Base-by-base conservation (phyloP, 2,113 vertebrate genomes). In the Psammodynastes pulverulentus region DNA sequence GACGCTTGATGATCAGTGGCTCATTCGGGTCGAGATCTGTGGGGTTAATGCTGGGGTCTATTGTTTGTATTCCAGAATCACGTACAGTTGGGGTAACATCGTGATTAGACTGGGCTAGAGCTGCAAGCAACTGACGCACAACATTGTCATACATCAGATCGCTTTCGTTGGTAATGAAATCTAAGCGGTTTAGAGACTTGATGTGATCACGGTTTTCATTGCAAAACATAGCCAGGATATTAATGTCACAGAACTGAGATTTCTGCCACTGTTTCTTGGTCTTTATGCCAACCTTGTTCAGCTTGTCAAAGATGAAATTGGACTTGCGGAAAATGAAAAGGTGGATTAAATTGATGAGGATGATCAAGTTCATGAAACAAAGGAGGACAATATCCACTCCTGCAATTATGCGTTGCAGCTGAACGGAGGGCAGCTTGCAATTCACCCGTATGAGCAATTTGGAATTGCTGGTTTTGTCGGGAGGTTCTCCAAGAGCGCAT, bases 101-200 rank as follows among this genome's bases (percentile, higher is more conserved):
- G 0, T 99, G 99, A 92, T 99, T 99, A 94, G 99, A 99, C 97
- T 99, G 99, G 9, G 99, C 99, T 93, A 99, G 95, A 0, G 99
- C 99, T 1, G 99, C 99, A 90, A 99, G 96, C 95, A 99, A 97
- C 97, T 99, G 99, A 15, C 99, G 97, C n/a, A 99, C 99, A 94
- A 99, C 99, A 0, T 99, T 99, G 97, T 99, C 99, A 0, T 99
- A 99, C 99, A 99, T 99, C 94, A 99, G 98, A 96, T 99, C 99
- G 0, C 99, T 99, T 96, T 99, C 99, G 2, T 99, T 99, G 58
- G 99, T 99, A 94, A 99, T 99, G 93, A 99, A 99, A 97, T 99
- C 99, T 96, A 99, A 97, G 21, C 99, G 98, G 97, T 99, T 99
- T 90, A 99, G 96, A 0, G 99, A 99, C 97, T 99, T 99, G 96